Evolutionary conservation across 2,888 invertebrate genomes (phyloP), one percentile per base, ranked within the genome.

Genomic region (Synanthedon myopaeformis): DNA sequence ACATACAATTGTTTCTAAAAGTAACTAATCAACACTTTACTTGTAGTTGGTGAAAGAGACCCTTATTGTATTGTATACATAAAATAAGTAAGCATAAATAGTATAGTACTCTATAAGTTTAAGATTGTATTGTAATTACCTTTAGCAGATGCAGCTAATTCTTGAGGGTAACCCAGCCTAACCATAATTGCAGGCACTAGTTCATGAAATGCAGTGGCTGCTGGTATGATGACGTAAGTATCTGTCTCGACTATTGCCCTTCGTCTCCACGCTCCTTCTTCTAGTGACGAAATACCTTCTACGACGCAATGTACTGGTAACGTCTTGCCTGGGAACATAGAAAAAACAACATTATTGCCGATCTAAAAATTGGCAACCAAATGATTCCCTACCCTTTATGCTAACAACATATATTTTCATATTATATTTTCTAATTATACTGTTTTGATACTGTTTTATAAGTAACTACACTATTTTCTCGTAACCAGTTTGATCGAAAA

Each of bases 291-390:
- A 53, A 96, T 92, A 0, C 93, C 94, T 85, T 98, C 98, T 54
- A 99, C 96, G 58, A 98, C 92, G 78, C 98, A 98, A 79, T 98
- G 97, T 51, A 99, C 94, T 52, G 98, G 98, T 61, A 97, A 89
- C 28, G 96, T 96, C 70, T 86, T 87, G 56, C 85, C 87, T 87
- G 63, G 0, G 61, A 64, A 60, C 71, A 52, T 50, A 56, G 54
- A 59, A 14, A 45, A 35, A 35, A 35, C 56, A 54, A 54, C 14
- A 13, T 53, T 12, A 23, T 35, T 23, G n/a, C 12, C 35, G 35
- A 35, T 6, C 35, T 42, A 52, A 19, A 13, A 3, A 23, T 14
- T 19, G 28, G 12, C 41, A 48, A 3, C 6, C 10, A 12, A 45
- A 28, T 12, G 4, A 12, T 19, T 48, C 41, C 13, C 13, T 52